phyloP scores from a whole-genome alignment of 2,113 vertebrate genomes.

The Pipa parva region DNA sequence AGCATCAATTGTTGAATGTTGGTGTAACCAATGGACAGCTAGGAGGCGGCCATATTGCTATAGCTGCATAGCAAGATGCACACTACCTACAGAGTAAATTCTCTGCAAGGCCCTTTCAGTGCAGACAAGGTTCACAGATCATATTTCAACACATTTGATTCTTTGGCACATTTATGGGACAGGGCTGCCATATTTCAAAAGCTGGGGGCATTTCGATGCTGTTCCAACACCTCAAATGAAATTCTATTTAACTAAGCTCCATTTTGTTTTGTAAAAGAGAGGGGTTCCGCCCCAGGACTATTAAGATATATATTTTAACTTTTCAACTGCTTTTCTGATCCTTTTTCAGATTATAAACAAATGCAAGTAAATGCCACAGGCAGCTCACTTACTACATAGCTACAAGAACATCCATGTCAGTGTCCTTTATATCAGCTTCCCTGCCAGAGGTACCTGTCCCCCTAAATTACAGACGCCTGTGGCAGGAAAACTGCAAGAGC shows the following conservation, averaged over 20 bases:
- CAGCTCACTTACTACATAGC: slow-evolving; percentile 22
- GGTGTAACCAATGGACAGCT: slow-evolving; percentile 18
- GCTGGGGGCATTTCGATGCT: background rate
- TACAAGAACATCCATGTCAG: slow-evolving; percentile 28
- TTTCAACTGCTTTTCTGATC: slow-evolving; percentile 48
- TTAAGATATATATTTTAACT: background rate
- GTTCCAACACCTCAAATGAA: background rate
- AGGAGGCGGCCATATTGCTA: background rate
- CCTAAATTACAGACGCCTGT: background rate
- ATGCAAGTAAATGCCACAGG: slow-evolving; percentile 20
- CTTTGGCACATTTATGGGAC: slow-evolving; percentile 83
- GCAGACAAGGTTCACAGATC: slow-evolving; percentile 16
- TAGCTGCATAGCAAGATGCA: background rate
- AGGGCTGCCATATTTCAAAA: slow-evolving; percentile 55
- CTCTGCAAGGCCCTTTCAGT: background rate
- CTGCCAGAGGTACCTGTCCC: background rate
- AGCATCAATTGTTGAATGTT: no score
- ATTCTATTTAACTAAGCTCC: background rate
- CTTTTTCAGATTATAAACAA: slow-evolving; percentile 60
- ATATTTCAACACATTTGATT: slow-evolving; percentile 23
- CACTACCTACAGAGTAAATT: slow-evolving; percentile 1
- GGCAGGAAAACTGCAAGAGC: slow-evolving; percentile 18
- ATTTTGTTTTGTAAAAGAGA: background rate
- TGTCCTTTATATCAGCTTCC: slow-evolving; percentile 23
- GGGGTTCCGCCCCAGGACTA: background rate